These are phyloP conservation scores for Pyrocephalus nanus DNA, from an alignment of 2,797 vertebrate species.

Conservation along the genomic window DNA sequence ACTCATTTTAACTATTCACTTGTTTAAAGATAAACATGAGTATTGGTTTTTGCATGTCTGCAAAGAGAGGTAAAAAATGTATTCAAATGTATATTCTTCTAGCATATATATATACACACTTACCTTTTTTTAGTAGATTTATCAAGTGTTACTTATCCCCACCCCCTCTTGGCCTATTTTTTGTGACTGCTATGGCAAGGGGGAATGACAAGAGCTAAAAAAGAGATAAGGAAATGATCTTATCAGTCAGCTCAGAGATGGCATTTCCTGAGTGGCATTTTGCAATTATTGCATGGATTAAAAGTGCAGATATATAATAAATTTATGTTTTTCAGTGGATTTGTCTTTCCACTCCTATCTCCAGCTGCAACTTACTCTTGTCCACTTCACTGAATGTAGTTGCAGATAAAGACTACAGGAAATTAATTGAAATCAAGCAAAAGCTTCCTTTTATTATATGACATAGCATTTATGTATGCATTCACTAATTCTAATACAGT, in stretches of 20 bases:
- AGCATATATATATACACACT: background rate
- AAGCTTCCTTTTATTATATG: background rate
- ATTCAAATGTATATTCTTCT: background rate
- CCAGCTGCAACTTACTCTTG: background rate
- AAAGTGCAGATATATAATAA: background rate
- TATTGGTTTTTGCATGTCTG: background rate
- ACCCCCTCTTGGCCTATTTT: conserved; percentile 5
- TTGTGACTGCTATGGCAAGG: conserved; percentile 1
- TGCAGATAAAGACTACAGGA: background rate
- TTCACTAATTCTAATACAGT: background rate
- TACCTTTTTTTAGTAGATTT: background rate
- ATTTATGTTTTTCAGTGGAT: background rate
- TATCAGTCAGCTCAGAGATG: conserved; percentile 28
- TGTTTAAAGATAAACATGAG: background rate
- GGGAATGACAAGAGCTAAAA: conserved; percentile 33
- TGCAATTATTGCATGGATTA: background rate
- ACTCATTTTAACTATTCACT: background rate
- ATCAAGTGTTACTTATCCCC: conserved; percentile 3
- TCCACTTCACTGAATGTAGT: background rate
- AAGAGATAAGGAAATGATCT: conserved; percentile 30
- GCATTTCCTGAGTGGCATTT: conserved; percentile 27
- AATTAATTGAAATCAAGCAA: background rate
- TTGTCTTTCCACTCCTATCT: background rate
- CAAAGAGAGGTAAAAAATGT: background rate
- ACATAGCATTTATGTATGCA: background rate